These are phyloP conservation scores for Sebastes hubbsi DNA, from an alignment of 2,797 vertebrate genomes.

Conservation along the genomic window DNA sequence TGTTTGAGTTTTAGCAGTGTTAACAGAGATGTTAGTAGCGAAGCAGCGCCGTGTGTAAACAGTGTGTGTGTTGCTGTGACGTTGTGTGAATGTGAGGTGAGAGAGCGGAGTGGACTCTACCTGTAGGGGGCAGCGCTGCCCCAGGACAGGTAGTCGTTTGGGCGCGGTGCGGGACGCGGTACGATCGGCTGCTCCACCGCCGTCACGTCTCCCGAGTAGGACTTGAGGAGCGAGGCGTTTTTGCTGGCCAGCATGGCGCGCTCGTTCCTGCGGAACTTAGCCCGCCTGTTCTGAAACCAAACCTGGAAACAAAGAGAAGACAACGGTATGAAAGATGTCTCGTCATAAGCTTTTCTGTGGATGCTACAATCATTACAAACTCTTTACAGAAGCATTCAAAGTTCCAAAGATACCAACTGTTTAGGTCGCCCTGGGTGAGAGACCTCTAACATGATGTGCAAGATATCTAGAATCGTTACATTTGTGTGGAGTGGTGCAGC, in stretches of 20 bases:
- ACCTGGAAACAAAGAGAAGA: slow-evolving; percentile 81
- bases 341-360: accelerated
- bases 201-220: slow-evolving; percentile 94
- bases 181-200: slow-evolving; percentile 98
- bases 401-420: not conserved
- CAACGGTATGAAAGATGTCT: not conserved
- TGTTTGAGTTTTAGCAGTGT: not conserved
- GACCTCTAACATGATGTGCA: not conserved
- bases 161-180: slow-evolving; percentile 92
- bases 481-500: not conserved
- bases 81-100: not conserved
- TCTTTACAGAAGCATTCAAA: not conserved
- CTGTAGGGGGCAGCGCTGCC: slow-evolving; percentile 95
- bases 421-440: not conserved
- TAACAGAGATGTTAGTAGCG: not conserved
- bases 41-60: not conserved
- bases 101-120: slow-evolving; percentile 73
- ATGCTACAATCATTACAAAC: not conserved
- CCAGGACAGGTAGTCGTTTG: slow-evolving; percentile 98
- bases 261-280: slow-evolving; percentile 97
- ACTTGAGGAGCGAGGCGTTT: slow-evolving; percentile 96
- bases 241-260: slow-evolving; percentile 98
- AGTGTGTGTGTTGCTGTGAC: not conserved
- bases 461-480: not conserved
- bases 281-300: slow-evolving; percentile 98